These are phyloP conservation scores for Cheilinus undulatus DNA, from an alignment of 2,113 vertebrate species.

Conservation along the genomic window DNA sequence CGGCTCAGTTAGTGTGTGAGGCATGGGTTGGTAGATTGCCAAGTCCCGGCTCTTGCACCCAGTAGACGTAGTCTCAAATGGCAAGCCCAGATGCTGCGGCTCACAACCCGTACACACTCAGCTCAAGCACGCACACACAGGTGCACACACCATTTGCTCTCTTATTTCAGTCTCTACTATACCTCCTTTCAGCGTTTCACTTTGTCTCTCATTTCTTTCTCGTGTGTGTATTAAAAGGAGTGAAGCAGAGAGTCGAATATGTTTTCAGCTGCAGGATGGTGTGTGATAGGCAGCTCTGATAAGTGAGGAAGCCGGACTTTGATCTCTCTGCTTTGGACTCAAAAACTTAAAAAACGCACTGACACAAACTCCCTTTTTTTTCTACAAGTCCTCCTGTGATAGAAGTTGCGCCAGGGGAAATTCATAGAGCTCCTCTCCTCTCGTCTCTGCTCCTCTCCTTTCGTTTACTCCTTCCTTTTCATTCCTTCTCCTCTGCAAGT, in stretches of 20 bases:
- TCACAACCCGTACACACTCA: constrained; percentile 35
- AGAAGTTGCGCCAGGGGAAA: background rate
- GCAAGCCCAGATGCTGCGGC: constrained; percentile 53
- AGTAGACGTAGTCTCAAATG: constrained; percentile 60
- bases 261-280: constrained; percentile 58
- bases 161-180: constrained; percentile 23
- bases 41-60: constrained; percentile 44
- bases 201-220: constrained; percentile 30
- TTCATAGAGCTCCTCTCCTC: background rate
- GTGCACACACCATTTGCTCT: constrained; percentile 10
- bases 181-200: constrained; percentile 23
- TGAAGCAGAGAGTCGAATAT: constrained; percentile 21
- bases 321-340: constrained; percentile 48
- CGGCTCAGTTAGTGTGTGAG: constrained; percentile 53
- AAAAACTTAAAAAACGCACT: constrained; percentile 1
- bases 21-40: constrained; percentile 59
- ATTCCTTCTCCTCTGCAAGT: background rate
- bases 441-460: background rate
- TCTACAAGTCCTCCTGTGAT: too few relatives aligned
- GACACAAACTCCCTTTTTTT: constrained; percentile 1
- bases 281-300: constrained; percentile 63
- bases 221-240: constrained; percentile 17
- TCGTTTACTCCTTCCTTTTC: background rate
- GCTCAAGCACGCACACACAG: background rate
- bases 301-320: constrained; percentile 56